Conservation (phyloP, 2,797 vertebrate species). For the Micropoecilia bifurca region DNA sequence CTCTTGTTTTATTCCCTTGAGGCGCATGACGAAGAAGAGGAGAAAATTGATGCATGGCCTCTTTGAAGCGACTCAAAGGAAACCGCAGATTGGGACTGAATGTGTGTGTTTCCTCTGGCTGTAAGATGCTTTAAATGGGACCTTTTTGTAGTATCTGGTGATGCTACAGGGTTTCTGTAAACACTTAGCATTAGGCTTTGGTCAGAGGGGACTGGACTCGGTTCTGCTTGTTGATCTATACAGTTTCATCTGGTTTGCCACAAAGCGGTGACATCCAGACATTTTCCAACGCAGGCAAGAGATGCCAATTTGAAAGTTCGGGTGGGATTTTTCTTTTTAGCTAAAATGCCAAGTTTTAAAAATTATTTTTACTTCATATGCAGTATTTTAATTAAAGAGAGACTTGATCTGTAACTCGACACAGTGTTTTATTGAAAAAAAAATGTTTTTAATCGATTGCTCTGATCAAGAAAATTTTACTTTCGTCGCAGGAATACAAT, state of each 20-base stretch:
- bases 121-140: conserved; percentile 37
- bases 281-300: neutral
- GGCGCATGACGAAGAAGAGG: conserved; percentile 56
- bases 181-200: conserved; percentile 1
- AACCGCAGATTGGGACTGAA: conserved; percentile 60
- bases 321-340: neutral
- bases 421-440: too few species aligned
- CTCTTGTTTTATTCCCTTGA: conserved; percentile 40
- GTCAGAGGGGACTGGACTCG: neutral
- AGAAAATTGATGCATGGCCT: conserved; percentile 55
- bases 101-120: conserved; percentile 44
- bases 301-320: neutral
- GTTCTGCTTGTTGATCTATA: neutral
- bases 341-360: too few species aligned
- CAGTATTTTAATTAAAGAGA: too few species aligned
- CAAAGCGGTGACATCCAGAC: neutral
- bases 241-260: neutral
- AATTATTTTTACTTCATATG: too few species aligned
- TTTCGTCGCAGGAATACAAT: too few species aligned
- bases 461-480: too few species aligned
- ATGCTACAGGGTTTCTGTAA: conserved; percentile 1
- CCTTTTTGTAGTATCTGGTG: conserved; percentile 23
- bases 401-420: too few species aligned
- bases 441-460: too few species aligned
- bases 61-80: conserved; percentile 72